A percentile compares a stretch with the other conserved stretches of the same genome.
These are phyloP conservation scores for Callyntrura guangdongensis DNA, from an alignment of 2,888 invertebrate genomes.

Conservation along the genomic window DNA sequence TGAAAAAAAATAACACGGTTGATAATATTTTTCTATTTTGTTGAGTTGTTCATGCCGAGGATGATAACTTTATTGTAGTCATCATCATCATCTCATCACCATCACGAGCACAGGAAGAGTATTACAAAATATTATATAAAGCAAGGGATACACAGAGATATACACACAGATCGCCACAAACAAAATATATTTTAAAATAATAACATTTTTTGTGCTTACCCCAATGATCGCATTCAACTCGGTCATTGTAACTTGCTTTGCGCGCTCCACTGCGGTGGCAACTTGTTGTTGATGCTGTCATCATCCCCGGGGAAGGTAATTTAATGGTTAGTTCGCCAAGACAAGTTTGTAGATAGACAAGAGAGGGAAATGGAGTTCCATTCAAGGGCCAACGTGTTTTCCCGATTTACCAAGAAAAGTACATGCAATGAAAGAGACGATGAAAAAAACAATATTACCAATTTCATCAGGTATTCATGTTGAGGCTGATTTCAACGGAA, in stretches of 20 bases:
- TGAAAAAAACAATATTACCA: not conserved
- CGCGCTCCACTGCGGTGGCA: slow-evolving; percentile 97
- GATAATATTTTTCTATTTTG: not conserved
- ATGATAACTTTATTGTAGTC: slow-evolving; percentile 40
- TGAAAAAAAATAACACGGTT: slow-evolving; percentile 29
- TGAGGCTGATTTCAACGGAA: too few species aligned
- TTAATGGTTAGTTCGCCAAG: not conserved
- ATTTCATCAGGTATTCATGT: not conserved
- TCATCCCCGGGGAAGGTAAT: not conserved
- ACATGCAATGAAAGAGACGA: not conserved
- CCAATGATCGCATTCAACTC: slow-evolving; percentile 98
- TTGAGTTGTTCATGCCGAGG: slow-evolving; percentile 19
- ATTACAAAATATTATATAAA: not conserved
- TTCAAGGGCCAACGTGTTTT: not conserved
- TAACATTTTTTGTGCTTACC: slow-evolving; percentile 89
- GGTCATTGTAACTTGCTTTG: slow-evolving; percentile 99
- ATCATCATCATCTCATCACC: not conserved
- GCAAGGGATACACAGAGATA: not conserved
- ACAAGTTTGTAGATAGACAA: not conserved
- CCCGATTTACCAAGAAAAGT: slow-evolving; percentile 7
- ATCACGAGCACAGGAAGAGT: not conserved
- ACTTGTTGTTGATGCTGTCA: slow-evolving; percentile 93
- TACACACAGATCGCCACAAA: not conserved
- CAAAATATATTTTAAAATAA: not conserved
- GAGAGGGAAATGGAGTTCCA: not conserved